These are phyloP conservation scores for Gymnocephalus cernua DNA, from an alignment of 2,113 vertebrate species.

Conservation along the genomic window DNA sequence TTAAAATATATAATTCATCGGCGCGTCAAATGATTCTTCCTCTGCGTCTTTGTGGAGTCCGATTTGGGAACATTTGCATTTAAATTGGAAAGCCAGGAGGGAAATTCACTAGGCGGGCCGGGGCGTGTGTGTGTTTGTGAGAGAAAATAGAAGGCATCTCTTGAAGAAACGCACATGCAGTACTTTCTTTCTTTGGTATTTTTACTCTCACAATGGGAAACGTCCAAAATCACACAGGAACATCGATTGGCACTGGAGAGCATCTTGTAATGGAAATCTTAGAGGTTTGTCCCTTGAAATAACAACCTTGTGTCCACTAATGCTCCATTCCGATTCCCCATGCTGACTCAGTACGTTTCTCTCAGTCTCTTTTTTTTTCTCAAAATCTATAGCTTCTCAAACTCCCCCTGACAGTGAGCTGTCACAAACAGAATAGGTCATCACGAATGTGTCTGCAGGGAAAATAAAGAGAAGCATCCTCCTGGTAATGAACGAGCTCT, in stretches of 20 bases:
- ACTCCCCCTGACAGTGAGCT: slow-evolving; percentile 21
- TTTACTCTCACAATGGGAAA: slow-evolving; percentile 22
- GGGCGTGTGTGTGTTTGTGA: slow-evolving; percentile 27
- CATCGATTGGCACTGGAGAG: background rate
- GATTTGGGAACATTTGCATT: slow-evolving; percentile 83
- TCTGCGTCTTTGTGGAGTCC: slow-evolving; percentile 75
- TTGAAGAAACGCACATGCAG: slow-evolving; percentile 46
- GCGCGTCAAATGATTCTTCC: slow-evolving; percentile 77
- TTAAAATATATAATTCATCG: slow-evolving; percentile 88
- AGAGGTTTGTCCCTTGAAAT: background rate
- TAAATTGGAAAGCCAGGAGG: slow-evolving; percentile 81
- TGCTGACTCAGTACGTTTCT: background rate
- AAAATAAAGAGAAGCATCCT: slow-evolving; percentile 41
- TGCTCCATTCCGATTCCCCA: too few species aligned
- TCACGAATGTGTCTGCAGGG: slow-evolving; percentile 51
- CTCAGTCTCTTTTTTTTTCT: background rate
- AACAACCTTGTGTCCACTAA: slow-evolving; percentile 5
- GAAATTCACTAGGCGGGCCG: slow-evolving; percentile 65
- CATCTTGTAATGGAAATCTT: slow-evolving; percentile 7
- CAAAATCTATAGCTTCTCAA: slow-evolving; percentile 21
- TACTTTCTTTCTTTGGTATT: slow-evolving; percentile 15
- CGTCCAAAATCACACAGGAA: slow-evolving; percentile 4
- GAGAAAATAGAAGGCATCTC: slow-evolving; percentile 53
- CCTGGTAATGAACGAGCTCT: slow-evolving; percentile 39
- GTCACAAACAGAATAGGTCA: slow-evolving; percentile 49